Percentiles rank a stretch among this genome's conserved stretches.
These are phyloP conservation scores for Tokudaia tokunoshimensis DNA, from an alignment of 2,797 vertebrate species.

Conservation along the genomic window DNA sequence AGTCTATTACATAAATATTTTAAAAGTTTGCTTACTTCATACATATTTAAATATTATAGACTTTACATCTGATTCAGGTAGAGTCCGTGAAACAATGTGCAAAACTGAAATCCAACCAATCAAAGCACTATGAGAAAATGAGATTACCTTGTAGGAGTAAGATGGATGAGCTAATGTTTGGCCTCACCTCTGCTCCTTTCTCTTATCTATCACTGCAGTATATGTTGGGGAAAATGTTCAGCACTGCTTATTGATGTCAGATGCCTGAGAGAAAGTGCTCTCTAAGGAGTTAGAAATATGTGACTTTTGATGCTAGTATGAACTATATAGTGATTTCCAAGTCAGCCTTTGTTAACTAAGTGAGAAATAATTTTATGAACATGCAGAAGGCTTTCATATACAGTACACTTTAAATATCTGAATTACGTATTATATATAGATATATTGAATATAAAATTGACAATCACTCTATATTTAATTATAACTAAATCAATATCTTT, in stretches of 20 bases:
- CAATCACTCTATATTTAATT: neutral
- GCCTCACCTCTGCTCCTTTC: neutral
- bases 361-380: conserved; percentile 14
- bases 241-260: conserved; percentile 43
- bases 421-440: neutral
- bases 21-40: neutral
- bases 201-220: neutral
- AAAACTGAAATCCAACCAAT: conserved; percentile 48
- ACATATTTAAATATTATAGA: neutral
- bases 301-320: neutral
- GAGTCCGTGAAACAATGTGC: neutral
- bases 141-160: neutral
- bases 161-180: conserved; percentile 32
- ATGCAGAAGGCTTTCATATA: neutral
- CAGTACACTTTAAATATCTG: neutral
- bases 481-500: neutral
- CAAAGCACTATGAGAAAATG: neutral
- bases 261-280: no score
- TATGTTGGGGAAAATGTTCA: neutral
- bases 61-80: neutral
- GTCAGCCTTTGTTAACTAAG: neutral
- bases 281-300: neutral
- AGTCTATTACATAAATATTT: neutral
- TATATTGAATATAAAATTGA: neutral
- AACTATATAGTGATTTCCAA: neutral